A percentile compares a stretch with the other conserved stretches of the same genome.
These are phyloP conservation scores for Neogale vison DNA, from an alignment of 2,113 vertebrate species.

Conservation along the genomic window DNA sequence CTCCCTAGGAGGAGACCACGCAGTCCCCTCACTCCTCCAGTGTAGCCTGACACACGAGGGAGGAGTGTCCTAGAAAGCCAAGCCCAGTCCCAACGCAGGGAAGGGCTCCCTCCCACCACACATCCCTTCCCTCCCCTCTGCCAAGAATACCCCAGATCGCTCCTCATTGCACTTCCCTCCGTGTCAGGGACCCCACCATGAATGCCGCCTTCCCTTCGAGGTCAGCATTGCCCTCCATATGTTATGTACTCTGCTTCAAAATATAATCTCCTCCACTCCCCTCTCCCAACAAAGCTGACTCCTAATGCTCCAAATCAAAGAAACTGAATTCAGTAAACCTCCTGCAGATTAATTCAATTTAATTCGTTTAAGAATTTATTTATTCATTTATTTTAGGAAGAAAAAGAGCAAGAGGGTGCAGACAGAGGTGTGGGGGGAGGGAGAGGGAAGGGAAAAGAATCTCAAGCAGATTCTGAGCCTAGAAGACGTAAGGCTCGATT, in stretches of 20 bases:
- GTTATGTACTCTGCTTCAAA: not conserved
- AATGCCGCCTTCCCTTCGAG: not conserved
- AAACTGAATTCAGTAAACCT: not conserved
- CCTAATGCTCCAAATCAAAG: not conserved
- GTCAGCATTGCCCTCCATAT: not conserved
- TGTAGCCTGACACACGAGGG: not conserved
- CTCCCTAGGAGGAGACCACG: not conserved
- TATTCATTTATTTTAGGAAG: not conserved
- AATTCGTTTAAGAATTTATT: not conserved
- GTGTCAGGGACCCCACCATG: rapidly evolving
- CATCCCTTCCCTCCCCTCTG: slow-evolving; percentile 13
- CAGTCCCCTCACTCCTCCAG: not conserved
- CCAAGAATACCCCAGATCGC: not conserved
- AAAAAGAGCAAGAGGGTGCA: not conserved
- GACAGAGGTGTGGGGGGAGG: not conserved
- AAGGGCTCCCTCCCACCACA: not conserved
- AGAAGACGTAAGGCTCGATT: not conserved
- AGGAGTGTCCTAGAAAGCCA: not conserved
- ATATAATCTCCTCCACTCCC: not conserved
- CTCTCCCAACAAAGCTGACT: not conserved
- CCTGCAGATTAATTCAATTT: not conserved
- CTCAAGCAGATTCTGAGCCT: not conserved
- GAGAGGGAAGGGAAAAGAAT: not conserved
- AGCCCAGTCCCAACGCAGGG: not conserved
- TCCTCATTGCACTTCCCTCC: not conserved